phyloP scores from a whole-genome alignment of 2,888 invertebrate genomes.

The Nudaria mundana region DNA sequence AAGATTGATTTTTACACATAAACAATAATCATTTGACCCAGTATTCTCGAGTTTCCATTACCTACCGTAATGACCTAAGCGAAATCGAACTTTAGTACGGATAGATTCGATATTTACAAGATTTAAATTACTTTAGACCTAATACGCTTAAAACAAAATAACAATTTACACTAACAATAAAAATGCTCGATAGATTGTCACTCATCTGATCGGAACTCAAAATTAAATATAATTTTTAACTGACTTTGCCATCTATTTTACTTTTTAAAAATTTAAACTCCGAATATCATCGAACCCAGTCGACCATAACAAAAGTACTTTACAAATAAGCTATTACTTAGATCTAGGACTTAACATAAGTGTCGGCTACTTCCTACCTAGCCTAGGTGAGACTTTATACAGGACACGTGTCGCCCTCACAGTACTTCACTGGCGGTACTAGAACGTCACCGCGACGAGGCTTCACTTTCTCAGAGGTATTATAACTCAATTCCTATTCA shows the following conservation, averaged over 20 bases:
- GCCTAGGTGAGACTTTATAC: slow-evolving; percentile 52
- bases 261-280: slow-evolving; percentile 76
- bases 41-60: slow-evolving; percentile 69
- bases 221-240: slow-evolving; percentile 71
- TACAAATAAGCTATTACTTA: slow-evolving; percentile 74
- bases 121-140: slow-evolving; percentile 77
- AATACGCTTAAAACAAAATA: slow-evolving; percentile 79
- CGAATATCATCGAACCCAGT: slow-evolving; percentile 75
- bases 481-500: slow-evolving; percentile 67
- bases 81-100: slow-evolving; percentile 71
- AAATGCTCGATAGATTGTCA: slow-evolving; percentile 79
- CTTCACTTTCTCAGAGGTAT: slow-evolving; percentile 66
- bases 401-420: slow-evolving; percentile 31
- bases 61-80: slow-evolving; percentile 72
- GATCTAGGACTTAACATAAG: slow-evolving; percentile 64
- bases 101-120: slow-evolving; percentile 76
- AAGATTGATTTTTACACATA: slow-evolving; percentile 59
- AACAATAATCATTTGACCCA: slow-evolving; percentile 70
- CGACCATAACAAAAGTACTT: slow-evolving; percentile 79
- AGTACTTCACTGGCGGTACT: slow-evolving; percentile 52
- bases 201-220: slow-evolving; percentile 72
- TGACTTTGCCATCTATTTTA: slow-evolving; percentile 69
- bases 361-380: slow-evolving; percentile 59
- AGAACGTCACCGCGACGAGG: slow-evolving; percentile 50
- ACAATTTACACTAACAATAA: slow-evolving; percentile 80